Conservation (phyloP, 2,888 invertebrate species). For the Trileptium ribeirensis region DNA sequence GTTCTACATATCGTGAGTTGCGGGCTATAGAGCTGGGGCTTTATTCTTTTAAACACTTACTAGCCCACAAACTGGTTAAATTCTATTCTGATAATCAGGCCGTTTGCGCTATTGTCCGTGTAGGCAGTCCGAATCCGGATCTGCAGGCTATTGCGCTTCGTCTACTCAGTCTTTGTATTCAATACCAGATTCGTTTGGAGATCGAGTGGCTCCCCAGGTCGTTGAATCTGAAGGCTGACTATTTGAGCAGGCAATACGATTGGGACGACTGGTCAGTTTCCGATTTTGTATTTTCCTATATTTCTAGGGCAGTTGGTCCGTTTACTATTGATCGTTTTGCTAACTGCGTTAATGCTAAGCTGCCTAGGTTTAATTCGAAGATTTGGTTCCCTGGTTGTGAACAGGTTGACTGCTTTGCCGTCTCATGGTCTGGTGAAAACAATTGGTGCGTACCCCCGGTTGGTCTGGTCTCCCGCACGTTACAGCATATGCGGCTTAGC, state of each 20-base stretch:
- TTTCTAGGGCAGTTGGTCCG: not conserved
- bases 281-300: not conserved
- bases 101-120: too few species aligned
- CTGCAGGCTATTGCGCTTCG: not conserved
- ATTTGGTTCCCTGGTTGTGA: not conserved
- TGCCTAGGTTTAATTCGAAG: not conserved
- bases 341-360: not conserved
- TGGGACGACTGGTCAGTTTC: not conserved
- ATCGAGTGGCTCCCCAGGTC: not conserved
- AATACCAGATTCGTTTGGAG: not conserved
- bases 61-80: not conserved
- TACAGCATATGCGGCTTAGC: not conserved
- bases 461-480: not conserved
- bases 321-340: conserved; percentile 2
- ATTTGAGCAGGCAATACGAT: not conserved
- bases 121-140: not conserved
- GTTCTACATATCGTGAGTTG: not conserved
- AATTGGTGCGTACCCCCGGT: not conserved
- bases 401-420: not conserved
- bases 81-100: not conserved
- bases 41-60: not conserved
- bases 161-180: not conserved
- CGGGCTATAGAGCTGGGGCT: not conserved
- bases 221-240: not conserved
- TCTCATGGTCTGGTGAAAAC: not conserved